phyloP scores from a whole-genome alignment of 2,113 vertebrate species.

The Falcunculus frontatus region DNA sequence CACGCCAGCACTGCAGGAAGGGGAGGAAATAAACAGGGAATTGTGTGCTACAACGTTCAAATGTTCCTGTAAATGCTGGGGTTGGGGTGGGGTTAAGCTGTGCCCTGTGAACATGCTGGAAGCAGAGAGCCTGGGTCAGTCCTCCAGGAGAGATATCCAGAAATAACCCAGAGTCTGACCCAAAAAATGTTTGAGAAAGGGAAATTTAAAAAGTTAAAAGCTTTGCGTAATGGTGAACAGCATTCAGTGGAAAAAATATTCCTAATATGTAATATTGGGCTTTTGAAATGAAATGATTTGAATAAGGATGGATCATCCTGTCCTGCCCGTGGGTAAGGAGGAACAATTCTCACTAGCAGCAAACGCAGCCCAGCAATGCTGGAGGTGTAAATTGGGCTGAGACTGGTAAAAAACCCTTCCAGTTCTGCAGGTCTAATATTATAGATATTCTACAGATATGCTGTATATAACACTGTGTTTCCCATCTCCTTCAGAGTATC shows the following conservation, averaged over 20 bases:
- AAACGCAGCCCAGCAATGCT: not conserved
- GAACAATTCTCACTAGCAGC: not conserved
- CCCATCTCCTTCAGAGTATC: not conserved
- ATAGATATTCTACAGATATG: not conserved
- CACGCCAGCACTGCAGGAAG: slow-evolving; percentile 83
- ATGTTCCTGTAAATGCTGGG: not conserved
- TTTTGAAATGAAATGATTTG: not conserved
- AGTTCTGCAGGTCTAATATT: not conserved
- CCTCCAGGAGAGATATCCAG: not conserved
- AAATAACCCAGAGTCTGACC: not conserved
- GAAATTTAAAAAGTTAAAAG: not conserved
- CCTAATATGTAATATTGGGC: not conserved
- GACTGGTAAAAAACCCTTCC: not conserved
- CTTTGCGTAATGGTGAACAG: not conserved
- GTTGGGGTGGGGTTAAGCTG: rapidly evolving
- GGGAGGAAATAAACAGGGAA: not conserved
- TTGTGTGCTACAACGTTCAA: rapidly evolving
- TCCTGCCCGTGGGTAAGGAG: not conserved
- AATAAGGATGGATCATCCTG: not conserved
- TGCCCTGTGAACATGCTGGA: rapidly evolving
- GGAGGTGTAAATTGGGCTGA: not conserved
- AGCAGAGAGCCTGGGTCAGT: not conserved
- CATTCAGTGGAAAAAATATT: not conserved
- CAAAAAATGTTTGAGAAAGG: not conserved
- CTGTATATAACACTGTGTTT: not conserved